These are phyloP conservation scores for Sialia sialis DNA, from an alignment of 2,113 vertebrate genomes.

Conservation along the genomic window DNA sequence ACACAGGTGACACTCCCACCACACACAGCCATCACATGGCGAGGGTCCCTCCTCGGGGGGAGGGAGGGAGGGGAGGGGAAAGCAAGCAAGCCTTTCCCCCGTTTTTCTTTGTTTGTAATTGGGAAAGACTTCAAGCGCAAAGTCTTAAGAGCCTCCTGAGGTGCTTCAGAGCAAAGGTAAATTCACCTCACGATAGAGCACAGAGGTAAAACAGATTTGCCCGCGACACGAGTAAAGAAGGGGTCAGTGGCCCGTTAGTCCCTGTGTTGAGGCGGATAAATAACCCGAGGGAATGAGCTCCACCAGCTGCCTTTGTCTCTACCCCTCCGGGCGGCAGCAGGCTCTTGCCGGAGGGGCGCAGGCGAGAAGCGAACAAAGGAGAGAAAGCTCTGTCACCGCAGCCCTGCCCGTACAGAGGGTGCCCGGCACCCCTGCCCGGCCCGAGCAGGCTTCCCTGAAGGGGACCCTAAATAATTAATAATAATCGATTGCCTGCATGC, in stretches of 20 bases:
- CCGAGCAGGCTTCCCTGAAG: background rate
- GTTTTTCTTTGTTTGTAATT: background rate
- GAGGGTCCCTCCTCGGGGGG: background rate
- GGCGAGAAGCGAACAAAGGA: slow-evolving; percentile 62
- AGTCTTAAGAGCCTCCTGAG: background rate
- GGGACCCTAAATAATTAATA: slow-evolving; percentile 39
- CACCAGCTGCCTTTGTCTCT: background rate
- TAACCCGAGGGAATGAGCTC: too few relatives aligned
- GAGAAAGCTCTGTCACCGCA: background rate
- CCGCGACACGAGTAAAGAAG: background rate
- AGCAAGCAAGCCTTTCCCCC: background rate
- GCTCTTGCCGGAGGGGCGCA: background rate
- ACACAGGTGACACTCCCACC: background rate
- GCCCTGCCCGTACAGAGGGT: background rate
- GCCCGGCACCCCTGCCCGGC: background rate
- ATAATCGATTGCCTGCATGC: background rate
- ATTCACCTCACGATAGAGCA: background rate
- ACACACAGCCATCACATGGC: background rate
- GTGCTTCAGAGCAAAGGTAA: background rate
- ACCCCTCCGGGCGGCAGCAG: background rate
- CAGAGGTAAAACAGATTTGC: background rate
- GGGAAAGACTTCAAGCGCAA: background rate
- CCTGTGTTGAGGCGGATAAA: rapidly evolving
- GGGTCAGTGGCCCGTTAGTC: too few relatives aligned
- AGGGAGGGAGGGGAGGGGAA: background rate